Evolutionary conservation across 2,888 invertebrate genomes (phyloP).

Genomic region (Atrina japonica): DNA sequence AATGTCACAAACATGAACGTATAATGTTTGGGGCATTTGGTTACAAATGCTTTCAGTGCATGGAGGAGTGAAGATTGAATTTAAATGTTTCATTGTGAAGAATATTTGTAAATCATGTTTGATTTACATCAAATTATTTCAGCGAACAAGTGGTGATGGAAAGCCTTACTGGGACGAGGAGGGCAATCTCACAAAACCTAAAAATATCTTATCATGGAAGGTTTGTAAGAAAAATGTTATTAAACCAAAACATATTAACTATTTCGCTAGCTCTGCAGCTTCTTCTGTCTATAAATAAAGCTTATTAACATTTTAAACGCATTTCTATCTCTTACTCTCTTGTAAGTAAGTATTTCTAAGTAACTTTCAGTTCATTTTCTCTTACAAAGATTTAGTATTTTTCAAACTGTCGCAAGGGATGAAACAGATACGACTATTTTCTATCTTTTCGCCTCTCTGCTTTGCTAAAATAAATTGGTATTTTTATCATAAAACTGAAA

Average conservation of each 20-base stretch:
- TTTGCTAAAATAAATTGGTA: too few species aligned
- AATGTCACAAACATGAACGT: background rate
- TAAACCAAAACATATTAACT: background rate
- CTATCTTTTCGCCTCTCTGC: too few species aligned
- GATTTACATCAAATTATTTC: slow-evolving; percentile 44
- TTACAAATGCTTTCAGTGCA: slow-evolving; percentile 9
- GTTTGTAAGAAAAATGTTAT: slow-evolving; percentile 47
- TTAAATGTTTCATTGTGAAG: background rate
- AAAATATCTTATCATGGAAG: slow-evolving; percentile 73
- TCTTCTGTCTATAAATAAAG: too few species aligned
- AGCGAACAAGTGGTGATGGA: slow-evolving; percentile 45
- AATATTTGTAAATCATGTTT: slow-evolving; percentile 5
- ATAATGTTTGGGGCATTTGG: too few species aligned
- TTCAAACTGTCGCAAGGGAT: too few species aligned
- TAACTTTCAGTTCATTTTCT: too few species aligned
- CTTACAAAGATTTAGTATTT: too few species aligned
- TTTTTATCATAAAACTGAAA: too few species aligned
- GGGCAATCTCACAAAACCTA: slow-evolving; percentile 65
- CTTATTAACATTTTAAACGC: too few species aligned
- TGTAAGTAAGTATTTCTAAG: too few species aligned
- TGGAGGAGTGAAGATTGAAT: slow-evolving; percentile 18
- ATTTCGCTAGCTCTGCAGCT: background rate
- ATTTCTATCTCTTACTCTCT: too few species aligned
- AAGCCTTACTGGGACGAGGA: slow-evolving; percentile 65
- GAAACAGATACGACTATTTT: too few species aligned